Base-by-base conservation (phyloP, 2,888 invertebrate species). In the Octonoba sinensis region DNA sequence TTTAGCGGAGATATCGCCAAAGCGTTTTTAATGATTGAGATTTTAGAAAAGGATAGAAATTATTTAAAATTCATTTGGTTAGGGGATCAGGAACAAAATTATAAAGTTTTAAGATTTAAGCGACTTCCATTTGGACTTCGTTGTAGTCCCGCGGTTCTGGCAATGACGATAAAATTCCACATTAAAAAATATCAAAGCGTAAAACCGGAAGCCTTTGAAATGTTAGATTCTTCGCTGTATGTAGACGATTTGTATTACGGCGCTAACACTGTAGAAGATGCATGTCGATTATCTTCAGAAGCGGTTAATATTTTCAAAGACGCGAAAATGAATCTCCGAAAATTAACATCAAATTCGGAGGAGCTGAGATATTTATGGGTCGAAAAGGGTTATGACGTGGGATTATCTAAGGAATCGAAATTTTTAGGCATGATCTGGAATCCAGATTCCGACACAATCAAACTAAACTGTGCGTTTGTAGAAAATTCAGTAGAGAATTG, bases 191-290 rank as follows among this genome's bases (percentile, higher is more conserved):
- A 13, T 44, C 3, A 44, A n/a, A 44, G 12, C 20, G 18, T 2
- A 3, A 62, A 62, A 3, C 18, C 18, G 13, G 15, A 62, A 24
- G 13, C 6, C 4, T 62, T 18, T 44, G 44, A 36, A 44, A 62
- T 62, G 46, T 46, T 62, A 62, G 16, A 62, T 46, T n/a, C 62
- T n/a, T 20, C 46, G 15, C 11, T 62, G 18, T 62, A 15, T n/a
- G n/a, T 44, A 24, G 62, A 62, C 18, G 46, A 62, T 62, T 62
- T 62, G 46, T 62, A 46, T 44, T 62, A 16, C 12, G 62, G 62
- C 44, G 4, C 16, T 18, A 18, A n/a, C 27, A 46, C n/a, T 44
- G 44, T 62, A 12, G 24, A 24, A 24, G 44, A 62, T n/a, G 20
- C 62, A 6, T 62, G 4, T 62, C 16, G 3, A 16, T 62, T 8